These are phyloP conservation scores for Chrysochloris asiatica DNA, from an alignment of 2,113 vertebrate genomes.

Conservation along the genomic window DNA sequence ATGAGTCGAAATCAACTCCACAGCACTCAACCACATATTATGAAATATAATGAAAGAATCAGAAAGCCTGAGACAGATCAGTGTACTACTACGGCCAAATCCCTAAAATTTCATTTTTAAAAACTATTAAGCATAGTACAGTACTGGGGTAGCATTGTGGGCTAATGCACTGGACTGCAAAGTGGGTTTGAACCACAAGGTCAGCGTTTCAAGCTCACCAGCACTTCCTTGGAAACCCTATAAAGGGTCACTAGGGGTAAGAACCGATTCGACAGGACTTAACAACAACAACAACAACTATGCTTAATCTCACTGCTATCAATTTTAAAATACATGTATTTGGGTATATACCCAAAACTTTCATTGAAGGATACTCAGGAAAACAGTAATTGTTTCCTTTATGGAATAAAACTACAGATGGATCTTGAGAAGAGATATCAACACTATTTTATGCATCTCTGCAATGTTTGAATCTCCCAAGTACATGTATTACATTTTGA, in stretches of 20 bases:
- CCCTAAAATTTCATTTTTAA: not conserved
- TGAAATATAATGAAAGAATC: not conserved
- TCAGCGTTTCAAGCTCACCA: too few relatives aligned
- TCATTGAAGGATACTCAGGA: not conserved
- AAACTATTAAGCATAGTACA: not conserved
- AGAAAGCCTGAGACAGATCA: not conserved
- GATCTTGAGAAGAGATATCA: not conserved
- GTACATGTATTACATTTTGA: not conserved
- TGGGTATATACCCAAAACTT: not conserved
- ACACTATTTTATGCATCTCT: not conserved
- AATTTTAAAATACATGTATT: constrained; percentile 26
- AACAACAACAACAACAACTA: too few relatives aligned
- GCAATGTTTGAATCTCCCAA: constrained; percentile 35
- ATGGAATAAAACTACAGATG: not conserved
- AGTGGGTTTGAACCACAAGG: too few relatives aligned
- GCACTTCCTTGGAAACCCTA: too few relatives aligned
- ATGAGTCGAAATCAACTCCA: too few relatives aligned
- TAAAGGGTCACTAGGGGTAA: too few relatives aligned
- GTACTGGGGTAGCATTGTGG: too few relatives aligned
- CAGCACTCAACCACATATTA: too few relatives aligned
- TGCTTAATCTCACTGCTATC: not conserved
- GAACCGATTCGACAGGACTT: too few relatives aligned
- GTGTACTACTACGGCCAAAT: not conserved
- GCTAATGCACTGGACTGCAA: too few relatives aligned
- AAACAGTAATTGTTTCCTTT: not conserved